Evolutionary conservation across 2,888 invertebrate species (phyloP).

Genomic region (Leucophora obtusa): DNA sequence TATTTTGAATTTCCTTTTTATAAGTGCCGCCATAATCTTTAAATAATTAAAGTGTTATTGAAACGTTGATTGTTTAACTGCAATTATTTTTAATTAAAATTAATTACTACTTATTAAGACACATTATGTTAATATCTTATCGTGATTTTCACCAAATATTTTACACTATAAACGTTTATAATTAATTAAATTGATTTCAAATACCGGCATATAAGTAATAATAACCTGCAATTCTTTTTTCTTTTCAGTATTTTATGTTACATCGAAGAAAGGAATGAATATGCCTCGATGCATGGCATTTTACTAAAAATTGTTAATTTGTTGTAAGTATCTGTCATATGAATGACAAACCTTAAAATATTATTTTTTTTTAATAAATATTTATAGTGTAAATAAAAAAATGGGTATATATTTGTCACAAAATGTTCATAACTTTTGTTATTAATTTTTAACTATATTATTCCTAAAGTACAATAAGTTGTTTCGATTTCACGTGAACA

Average conservation of each 20-base stretch:
- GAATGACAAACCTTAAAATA: neutral
- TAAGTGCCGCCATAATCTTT: neutral
- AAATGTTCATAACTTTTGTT: conserved; percentile 17
- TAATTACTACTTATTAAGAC: conserved; percentile 51
- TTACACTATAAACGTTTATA: neutral
- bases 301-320: neutral
- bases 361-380: too few species aligned
- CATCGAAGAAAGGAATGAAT: neutral
- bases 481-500: too few species aligned
- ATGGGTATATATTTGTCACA: too few species aligned
- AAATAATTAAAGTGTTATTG: conserved; percentile 1
- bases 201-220: too few species aligned
- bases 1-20: neutral
- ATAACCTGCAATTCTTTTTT: neutral
- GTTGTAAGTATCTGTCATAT: neutral
- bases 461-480: too few species aligned
- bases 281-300: neutral
- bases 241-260: conserved; percentile 18
- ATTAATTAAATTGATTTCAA: neutral
- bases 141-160: conserved; percentile 43
- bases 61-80: neutral
- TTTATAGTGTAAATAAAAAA: too few species aligned
- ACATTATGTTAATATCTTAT: conserved; percentile 12
- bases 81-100: conserved; percentile 58
- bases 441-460: neutral